Evolutionary conservation across 2,888 invertebrate genomes (phyloP), one percentile per base, ranked within the genome.

Genomic region (Philopedon plagiatum): DNA sequence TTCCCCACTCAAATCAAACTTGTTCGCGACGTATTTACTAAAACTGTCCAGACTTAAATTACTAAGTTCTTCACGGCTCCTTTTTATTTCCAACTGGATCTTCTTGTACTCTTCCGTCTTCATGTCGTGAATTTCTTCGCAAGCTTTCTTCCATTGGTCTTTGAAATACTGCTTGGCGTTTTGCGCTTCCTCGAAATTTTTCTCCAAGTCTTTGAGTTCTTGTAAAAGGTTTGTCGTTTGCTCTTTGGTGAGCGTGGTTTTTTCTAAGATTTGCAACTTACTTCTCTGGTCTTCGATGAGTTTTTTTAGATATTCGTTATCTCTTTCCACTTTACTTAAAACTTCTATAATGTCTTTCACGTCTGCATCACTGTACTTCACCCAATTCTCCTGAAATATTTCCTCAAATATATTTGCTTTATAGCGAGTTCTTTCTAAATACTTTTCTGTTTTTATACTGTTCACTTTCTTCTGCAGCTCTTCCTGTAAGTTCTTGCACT

Each of bases 151-250:
- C 92, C 93, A 94, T 80, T 93, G 91, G 78, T 91, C 90, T 80
- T 94, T 93, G 85, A 94, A 94, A 81, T 91, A 93, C 11, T 88
- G 86, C 82, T 93, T 93, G 37, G 91, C 90, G 67, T 90, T 89
- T 65, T 90, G 87, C 1, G 91, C 89, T 66, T 88, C 88, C 72
- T 89, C 87, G 56, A 91, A 86, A 78, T 92, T 91, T 80, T 91
- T 89, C 79, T 92, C 91, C 9, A 92, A 66, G 71, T 81, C 86
- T 82, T 91, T 89, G 81, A 94, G 81, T 82, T 94, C 92, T 69
- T 90, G 89, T 58, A 93, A 85, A 3, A 94, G 85, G 61, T 88
- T 88, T 0, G 90, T 88, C 0, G 92, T 89, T 84, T 93, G 91
- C 75, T 92, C 90, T 76, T 90, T 89, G 0, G 91, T 90, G 44